Evolutionary conservation across 2,113 vertebrate genomes (phyloP), one percentile per base, ranked within the genome.

Genomic region (Triplophysa dalaica): DNA sequence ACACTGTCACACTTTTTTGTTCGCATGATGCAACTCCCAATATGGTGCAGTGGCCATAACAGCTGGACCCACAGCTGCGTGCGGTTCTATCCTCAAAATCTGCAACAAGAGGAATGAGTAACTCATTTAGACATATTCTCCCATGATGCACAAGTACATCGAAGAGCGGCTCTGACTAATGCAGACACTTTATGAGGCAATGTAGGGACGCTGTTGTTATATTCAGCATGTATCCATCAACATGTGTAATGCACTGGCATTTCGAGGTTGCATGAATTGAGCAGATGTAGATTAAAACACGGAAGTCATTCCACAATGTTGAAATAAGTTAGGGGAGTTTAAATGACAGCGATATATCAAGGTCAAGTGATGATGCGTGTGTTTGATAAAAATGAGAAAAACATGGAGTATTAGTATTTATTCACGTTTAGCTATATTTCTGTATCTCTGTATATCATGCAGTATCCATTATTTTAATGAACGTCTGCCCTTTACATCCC

Each of bases 51-150:
- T 17, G 61, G 68, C 56, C 45, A 63, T 45, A 81, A 69, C 82
- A 84, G 69, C 82, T 81, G 78, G 73, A 77, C 63, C 60, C 19
- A 61, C 82, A 81, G 78, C 78, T 84, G 82, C 17, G 41, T 22
- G 2, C 33, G 43, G 33, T 26, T 74, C 70, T 84, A 43, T 21
- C 63, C 82, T 69, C 63, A 73, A 74, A 68, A 77, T 73, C 67
- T 62, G 74, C 58, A 83, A 70, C 68, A 77, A 69, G 66, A 70
- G 43, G 78, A 77, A 64, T 6, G 66, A 58, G 48, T 65, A 58
- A 80, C 76, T 72, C 52, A 73, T 76, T 52, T 61, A 22, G 61
- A 60, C n/a, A 52, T 65, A 63, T 21, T 67, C 9, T 41, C 54
- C 26, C 41, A 26, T 75, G 52, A 65, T 63, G 56, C 65, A 48